Evolutionary conservation across 2,888 invertebrate genomes (phyloP).

Genomic region (Chorisops tibialis): DNA sequence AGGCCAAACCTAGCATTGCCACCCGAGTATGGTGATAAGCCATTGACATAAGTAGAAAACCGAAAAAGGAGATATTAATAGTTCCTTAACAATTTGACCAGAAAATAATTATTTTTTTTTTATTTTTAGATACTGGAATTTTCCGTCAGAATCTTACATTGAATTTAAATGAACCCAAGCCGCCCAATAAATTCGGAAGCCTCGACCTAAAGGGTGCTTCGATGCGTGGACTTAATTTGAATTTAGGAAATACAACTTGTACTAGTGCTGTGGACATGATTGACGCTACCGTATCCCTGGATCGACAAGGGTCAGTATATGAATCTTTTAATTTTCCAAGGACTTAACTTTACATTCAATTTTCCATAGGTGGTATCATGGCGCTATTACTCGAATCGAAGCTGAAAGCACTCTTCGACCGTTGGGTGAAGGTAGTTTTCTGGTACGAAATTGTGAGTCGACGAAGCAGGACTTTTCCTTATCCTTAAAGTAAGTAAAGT

Average conservation of each 20-base stretch:
- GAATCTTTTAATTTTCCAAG: neutral
- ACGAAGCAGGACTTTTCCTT: conserved; percentile 90
- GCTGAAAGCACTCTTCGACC: conserved; percentile 84
- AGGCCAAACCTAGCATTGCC: too few relatives aligned
- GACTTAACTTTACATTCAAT: neutral
- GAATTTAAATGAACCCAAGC: conserved; percentile 63
- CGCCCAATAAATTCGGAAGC: conserved; percentile 47
- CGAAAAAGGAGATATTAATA: too few relatives aligned
- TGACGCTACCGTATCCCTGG: conserved; percentile 76
- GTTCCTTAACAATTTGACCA: too few relatives aligned
- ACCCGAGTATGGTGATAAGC: too few relatives aligned
- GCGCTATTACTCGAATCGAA: conserved; percentile 84
- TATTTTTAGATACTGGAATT: conserved; percentile 55
- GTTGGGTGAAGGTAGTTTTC: conserved; percentile 85
- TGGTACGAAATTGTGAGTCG: conserved; percentile 92
- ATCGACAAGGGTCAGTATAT: conserved; percentile 80
- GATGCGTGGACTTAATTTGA: conserved; percentile 63
- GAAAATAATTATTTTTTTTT: too few relatives aligned
- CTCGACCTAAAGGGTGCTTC: conserved; percentile 53
- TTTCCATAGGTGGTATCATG: conserved; percentile 85
- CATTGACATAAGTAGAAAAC: too few relatives aligned
- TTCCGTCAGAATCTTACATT: conserved; percentile 71
- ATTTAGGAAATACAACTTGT: conserved; percentile 56
- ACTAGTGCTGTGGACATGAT: conserved; percentile 68
- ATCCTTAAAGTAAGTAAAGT: conserved; percentile 80